These are phyloP conservation scores for Andricus curvator DNA, from an alignment of 2,888 invertebrate genomes.

Conservation along the genomic window DNA sequence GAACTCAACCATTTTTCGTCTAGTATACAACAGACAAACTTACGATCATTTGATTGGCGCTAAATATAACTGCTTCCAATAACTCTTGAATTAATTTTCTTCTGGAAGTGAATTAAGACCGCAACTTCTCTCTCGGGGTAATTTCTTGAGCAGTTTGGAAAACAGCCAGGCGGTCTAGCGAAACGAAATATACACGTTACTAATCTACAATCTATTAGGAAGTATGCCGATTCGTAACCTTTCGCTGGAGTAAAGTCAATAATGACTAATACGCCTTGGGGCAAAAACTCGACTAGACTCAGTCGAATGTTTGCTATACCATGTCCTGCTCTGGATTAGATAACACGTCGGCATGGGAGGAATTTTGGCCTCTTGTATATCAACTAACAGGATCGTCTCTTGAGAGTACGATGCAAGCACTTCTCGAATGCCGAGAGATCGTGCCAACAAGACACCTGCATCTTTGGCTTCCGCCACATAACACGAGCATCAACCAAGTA, in stretches of 20 bases:
- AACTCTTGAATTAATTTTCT: not conserved
- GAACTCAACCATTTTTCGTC: too few species aligned
- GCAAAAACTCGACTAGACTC: constrained; percentile 4
- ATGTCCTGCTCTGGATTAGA: not conserved
- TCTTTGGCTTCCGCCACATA: constrained; percentile 24
- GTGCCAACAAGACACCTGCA: constrained; percentile 36
- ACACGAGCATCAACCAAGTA: constrained; percentile 1
- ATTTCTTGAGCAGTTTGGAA: not conserved
- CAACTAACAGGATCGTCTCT: constrained; percentile 19
- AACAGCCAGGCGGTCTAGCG: not conserved
- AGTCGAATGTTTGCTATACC: not conserved
- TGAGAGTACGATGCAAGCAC: constrained; percentile 15
- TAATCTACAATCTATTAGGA: not conserved
- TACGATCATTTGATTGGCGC: too few species aligned
- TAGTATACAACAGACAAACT: too few species aligned
- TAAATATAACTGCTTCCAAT: not conserved
- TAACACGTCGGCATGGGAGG: constrained; percentile 11
- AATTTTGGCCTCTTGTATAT: constrained; percentile 29
- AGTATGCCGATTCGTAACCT: constrained; percentile 22
- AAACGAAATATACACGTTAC: not conserved
- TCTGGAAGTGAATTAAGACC: not conserved
- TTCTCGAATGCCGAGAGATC: constrained; percentile 14
- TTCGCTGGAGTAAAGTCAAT: constrained; percentile 28
- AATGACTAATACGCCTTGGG: constrained; percentile 18
- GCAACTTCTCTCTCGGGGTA: not conserved